A percentile compares a stretch with the other conserved stretches of the same genome.
Evolutionary conservation across 2,797 vertebrate species (phyloP).

Genomic region (Gastrophryne carolinensis): DNA sequence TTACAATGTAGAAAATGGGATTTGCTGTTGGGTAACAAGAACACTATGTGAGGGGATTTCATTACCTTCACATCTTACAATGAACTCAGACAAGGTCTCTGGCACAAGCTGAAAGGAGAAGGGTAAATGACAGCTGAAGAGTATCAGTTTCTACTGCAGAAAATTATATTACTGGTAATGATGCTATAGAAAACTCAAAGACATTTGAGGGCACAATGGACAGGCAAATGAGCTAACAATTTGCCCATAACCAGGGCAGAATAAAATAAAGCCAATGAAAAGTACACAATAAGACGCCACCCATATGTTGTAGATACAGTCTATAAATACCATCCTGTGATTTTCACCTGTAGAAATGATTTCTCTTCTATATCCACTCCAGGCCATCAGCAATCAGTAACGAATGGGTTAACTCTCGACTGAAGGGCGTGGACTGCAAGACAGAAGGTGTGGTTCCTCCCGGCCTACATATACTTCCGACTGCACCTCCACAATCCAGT

Average conservation of each 20-base stretch:
- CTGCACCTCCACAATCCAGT: too few relatives aligned
- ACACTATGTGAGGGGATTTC: conserved; percentile 23
- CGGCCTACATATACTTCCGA: too few relatives aligned
- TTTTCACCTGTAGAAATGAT: too few relatives aligned
- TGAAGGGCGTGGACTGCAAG: too few relatives aligned
- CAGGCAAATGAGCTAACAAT: background rate
- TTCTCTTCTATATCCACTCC: too few relatives aligned
- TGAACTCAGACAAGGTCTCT: background rate
- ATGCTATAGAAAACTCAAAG: background rate
- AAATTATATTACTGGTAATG: background rate
- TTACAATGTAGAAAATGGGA: background rate
- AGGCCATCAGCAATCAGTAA: too few relatives aligned
- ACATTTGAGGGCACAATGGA: background rate
- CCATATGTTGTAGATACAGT: too few relatives aligned
- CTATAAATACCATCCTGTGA: too few relatives aligned
- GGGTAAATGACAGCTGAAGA: background rate
- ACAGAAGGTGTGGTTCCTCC: too few relatives aligned
- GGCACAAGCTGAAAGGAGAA: background rate
- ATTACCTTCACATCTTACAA: conserved; percentile 9
- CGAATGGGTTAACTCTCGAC: too few relatives aligned
- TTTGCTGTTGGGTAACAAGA: background rate
- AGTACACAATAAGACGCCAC: too few relatives aligned
- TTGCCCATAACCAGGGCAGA: background rate
- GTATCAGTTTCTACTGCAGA: background rate
- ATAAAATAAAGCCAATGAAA: too few relatives aligned